A percentile compares a stretch with the other conserved stretches of the same genome.
Conservation (phyloP, 64 coral and sea anemone genomes). For the Pachyseris speciosa region DNA sequence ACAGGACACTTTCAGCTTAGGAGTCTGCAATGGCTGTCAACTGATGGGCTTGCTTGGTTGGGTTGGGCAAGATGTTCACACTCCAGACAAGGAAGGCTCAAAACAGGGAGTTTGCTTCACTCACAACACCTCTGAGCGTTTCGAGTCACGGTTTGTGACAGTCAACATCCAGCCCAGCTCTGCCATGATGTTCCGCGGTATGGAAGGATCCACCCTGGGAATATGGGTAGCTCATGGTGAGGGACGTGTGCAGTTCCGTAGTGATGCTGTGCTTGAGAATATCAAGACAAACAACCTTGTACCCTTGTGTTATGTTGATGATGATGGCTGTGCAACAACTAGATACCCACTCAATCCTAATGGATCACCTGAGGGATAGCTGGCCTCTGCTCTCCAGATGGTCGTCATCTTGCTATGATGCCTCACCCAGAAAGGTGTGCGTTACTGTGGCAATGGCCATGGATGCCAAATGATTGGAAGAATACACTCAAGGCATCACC, state of each 20-base stretch:
- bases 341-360: conserved; percentile 95
- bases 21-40: conserved; percentile 97
- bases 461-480: conserved; percentile 94
- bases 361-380: conserved; percentile 95
- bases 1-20: conserved; percentile 87
- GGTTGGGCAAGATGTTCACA: conserved; percentile 59
- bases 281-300: conserved; percentile 78
- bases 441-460: conserved; percentile 96
- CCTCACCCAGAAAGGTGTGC: conserved; percentile 96
- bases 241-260: conserved; percentile 70
- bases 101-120: conserved; percentile 97
- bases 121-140: conserved; percentile 93
- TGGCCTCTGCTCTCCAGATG: conserved; percentile 90
- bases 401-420: conserved; percentile 99
- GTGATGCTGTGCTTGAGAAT: conserved; percentile 64
- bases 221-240: conserved; percentile 99
- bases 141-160: conserved; percentile 93
- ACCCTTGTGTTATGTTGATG: conserved; percentile 85
- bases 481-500: conserved; percentile 76
- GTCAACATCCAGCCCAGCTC: conserved; percentile 84
- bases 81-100: neutral
- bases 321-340: conserved; percentile 79
- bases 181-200: conserved; percentile 90
- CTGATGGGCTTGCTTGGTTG: conserved; percentile 94
- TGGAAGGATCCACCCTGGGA: conserved; percentile 93